Conservation (phyloP, 2,888 invertebrate species). For the Eurytoma californica region DNA sequence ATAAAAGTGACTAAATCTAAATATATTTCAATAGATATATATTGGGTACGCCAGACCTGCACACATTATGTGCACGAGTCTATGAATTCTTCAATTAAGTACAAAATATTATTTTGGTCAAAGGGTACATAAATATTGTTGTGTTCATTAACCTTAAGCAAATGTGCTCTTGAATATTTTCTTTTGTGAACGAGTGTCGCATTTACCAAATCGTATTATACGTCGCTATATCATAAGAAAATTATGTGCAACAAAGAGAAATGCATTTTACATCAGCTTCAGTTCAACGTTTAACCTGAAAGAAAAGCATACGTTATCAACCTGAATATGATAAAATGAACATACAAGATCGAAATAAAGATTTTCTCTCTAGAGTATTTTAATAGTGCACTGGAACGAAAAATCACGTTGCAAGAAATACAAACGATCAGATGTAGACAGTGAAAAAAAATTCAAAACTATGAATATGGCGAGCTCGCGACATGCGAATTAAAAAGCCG, state of each 20-base stretch:
- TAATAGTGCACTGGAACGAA: constrained; percentile 23
- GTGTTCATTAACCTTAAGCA: neutral
- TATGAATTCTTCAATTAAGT: too few relatives aligned
- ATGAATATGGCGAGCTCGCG: constrained; percentile 30
- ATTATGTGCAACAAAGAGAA: neutral
- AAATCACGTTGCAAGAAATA: constrained; percentile 19
- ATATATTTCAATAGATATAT: too few relatives aligned
- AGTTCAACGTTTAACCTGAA: constrained; percentile 20
- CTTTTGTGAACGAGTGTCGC: neutral
- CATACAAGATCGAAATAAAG: neutral
- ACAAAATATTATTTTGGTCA: too few relatives aligned
- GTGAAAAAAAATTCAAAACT: constrained; percentile 35
- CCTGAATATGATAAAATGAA: neutral
- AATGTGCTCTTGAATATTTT: constrained; percentile 36
- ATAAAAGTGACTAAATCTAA: too few relatives aligned
- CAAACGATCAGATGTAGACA: constrained; percentile 38
- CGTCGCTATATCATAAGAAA: neutral
- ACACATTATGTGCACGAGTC: too few relatives aligned
- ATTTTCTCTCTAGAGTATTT: constrained; percentile 41
- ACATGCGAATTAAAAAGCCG: constrained; percentile 42
- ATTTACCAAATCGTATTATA: neutral
- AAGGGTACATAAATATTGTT: too few relatives aligned
- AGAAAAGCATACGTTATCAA: constrained; percentile 25
- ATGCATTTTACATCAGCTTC: neutral
- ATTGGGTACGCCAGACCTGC: too few relatives aligned